These are phyloP conservation scores for Emys orbicularis DNA, from an alignment of 2,797 vertebrate genomes.

Conservation along the genomic window DNA sequence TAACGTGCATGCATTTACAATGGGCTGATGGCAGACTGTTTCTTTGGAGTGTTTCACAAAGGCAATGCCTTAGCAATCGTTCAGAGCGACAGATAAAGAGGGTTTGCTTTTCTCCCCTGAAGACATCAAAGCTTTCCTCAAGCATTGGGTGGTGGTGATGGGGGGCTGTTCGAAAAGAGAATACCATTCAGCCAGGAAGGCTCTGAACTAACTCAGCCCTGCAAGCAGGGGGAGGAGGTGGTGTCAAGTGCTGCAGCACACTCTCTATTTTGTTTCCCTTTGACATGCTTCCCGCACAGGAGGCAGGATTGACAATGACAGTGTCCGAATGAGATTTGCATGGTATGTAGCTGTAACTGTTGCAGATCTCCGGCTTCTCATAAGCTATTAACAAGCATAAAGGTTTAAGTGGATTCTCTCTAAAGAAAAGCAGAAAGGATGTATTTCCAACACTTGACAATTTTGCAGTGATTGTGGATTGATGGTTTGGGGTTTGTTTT, in stretches of 20 bases:
- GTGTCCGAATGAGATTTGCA: conserved; percentile 67
- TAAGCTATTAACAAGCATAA: neutral
- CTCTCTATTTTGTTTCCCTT: conserved; percentile 59
- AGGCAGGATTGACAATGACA: conserved; percentile 65
- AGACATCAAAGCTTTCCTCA: neutral
- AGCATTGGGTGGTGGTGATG: neutral
- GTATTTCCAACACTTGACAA: neutral
- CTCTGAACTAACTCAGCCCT: neutral
- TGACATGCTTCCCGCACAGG: conserved; percentile 64
- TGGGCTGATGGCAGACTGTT: neutral
- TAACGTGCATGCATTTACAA: neutral
- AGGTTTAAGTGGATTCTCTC: conserved; percentile 12
- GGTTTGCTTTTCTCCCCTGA: neutral
- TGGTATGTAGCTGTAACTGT: conserved; percentile 47
- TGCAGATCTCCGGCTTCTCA: conserved; percentile 27
- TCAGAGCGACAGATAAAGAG: neutral
- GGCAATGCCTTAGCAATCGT: neutral
- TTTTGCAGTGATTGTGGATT: neutral
- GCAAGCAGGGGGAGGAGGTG: neutral
- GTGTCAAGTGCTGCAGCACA: conserved; percentile 43
- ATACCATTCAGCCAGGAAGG: fast-evolving
- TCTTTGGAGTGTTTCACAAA: neutral
- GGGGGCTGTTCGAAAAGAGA: neutral
- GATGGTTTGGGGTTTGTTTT: neutral
- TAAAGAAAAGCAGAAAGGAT: neutral